Evolutionary conservation across 2,113 vertebrate genomes (phyloP).

Genomic region (Burhinus bistriatus): DNA sequence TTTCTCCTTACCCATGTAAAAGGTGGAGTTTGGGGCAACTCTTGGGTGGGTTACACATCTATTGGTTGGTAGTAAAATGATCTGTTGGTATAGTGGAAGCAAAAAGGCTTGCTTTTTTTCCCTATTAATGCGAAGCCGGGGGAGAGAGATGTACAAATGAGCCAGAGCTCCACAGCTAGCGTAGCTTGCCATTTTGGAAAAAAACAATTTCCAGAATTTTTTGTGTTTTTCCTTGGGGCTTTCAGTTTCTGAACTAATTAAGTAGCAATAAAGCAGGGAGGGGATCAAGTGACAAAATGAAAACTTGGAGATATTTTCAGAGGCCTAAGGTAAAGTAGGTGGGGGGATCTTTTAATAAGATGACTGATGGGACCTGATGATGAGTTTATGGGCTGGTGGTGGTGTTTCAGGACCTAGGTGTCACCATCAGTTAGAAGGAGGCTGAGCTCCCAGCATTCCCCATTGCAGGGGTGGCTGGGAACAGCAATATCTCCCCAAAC

Average conservation of each 20-base stretch:
- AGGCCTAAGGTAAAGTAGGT: background rate
- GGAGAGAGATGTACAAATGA: background rate
- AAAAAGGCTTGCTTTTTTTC: background rate
- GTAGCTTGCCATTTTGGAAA: background rate
- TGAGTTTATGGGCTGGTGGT: background rate
- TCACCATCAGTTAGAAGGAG: background rate
- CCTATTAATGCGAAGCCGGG: background rate
- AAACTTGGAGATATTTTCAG: background rate
- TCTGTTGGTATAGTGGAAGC: background rate
- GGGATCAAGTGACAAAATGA: background rate
- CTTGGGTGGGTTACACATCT: background rate
- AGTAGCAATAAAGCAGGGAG: background rate
- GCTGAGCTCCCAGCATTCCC: accelerated
- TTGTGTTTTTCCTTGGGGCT: background rate
- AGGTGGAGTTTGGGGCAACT: background rate
- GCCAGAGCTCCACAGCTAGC: background rate
- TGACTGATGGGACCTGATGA: background rate
- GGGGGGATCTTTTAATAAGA: background rate
- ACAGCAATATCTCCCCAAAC: background rate
- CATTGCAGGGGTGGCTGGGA: background rate
- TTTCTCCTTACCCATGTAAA: background rate
- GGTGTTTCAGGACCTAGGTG: background rate
- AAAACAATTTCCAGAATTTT: background rate
- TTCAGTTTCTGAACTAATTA: background rate
- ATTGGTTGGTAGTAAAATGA: background rate